phyloP scores from a whole-genome alignment of 2,888 invertebrate genomes.

The Epirrhoe alternata region DNA sequence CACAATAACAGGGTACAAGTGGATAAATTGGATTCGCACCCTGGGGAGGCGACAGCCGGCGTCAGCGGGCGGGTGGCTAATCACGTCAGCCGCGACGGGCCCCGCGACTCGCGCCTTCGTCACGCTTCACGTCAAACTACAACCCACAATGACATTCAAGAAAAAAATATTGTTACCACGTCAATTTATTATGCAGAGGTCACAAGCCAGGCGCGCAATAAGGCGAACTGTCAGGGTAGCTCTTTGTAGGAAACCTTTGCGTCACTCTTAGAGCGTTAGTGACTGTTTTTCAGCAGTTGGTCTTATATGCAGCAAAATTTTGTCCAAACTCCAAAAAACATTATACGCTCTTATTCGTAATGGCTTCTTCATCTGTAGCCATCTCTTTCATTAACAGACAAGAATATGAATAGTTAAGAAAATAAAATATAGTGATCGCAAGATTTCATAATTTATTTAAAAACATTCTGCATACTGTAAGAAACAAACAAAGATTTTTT shows the following conservation, averaged over 20 bases:
- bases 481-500: too few relatives aligned
- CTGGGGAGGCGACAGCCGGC: conserved; percentile 62
- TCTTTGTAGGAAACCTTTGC: conserved; percentile 1
- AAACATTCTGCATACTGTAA: too few relatives aligned
- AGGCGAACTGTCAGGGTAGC: neutral
- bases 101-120: conserved; percentile 35
- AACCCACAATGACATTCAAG: conserved; percentile 25
- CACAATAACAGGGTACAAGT: conserved; percentile 75
- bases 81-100: conserved; percentile 45
- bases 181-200: conserved; percentile 7
- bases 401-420: too few relatives aligned
- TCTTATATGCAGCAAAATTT: neutral
- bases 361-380: too few relatives aligned
- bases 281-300: neutral
- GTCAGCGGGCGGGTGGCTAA: conserved; percentile 53
- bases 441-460: too few relatives aligned
- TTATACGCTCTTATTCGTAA: too few relatives aligned
- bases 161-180: conserved; percentile 11
- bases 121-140: conserved; percentile 39
- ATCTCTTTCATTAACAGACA: too few relatives aligned
- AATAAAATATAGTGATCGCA: too few relatives aligned
- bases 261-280: neutral
- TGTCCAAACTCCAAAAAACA: neutral
- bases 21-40: conserved; percentile 77
- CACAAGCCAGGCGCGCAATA: conserved; percentile 12